Base-by-base conservation (phyloP, 2,888 invertebrate species). In the Drosophila subsilvestris region DNA sequence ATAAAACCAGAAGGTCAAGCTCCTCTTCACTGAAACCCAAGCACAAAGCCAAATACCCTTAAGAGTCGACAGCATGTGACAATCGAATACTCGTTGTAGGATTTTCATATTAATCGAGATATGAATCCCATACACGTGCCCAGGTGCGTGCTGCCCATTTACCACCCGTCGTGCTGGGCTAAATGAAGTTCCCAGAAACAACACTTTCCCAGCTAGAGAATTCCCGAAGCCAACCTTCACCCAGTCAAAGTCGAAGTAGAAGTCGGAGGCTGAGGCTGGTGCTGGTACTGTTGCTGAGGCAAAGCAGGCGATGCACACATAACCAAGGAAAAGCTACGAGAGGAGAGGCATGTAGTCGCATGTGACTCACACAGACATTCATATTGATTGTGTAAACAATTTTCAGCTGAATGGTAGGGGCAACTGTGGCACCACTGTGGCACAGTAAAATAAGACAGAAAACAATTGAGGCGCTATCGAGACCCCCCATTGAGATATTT, bases 321-420 rank as follows among this genome's bases (percentile, higher is more conserved):
- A 86, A 86, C 73, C 56, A 63, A 20, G 25, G 32, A 54, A 51
- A 82, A 79, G 71, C 67, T 44, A 29, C 58, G 18, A 51, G 57
- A 29, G 44, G 45, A 37, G 56, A 61, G 78, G 69, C 89, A 89
- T 76, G 75, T 62, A 50, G 32, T 61, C 47, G 86, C 85, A 85
- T 85, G 85, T 85, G 85, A 85, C 85, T 75, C 50, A 67, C 75
- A 56, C 59, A 68, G 63, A 48, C 44, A 68, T 43, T 37, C 29
- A 18, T 43, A 49, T 49, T 68, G 88, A 82, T 85, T 85, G 88
- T 87, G 74, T 85, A 82, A 85, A 75, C 75, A 53, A 25, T 53
- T 7, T 14, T 44, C 49, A 17, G 42, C 43, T 74, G 74, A 50
- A 55, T 55, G 8, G 22, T 27, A 18, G 43, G 2, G 42, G 43